phyloP scores from a whole-genome alignment of 2,797 vertebrate genomes.

The Halcyon smyrnensis region DNA sequence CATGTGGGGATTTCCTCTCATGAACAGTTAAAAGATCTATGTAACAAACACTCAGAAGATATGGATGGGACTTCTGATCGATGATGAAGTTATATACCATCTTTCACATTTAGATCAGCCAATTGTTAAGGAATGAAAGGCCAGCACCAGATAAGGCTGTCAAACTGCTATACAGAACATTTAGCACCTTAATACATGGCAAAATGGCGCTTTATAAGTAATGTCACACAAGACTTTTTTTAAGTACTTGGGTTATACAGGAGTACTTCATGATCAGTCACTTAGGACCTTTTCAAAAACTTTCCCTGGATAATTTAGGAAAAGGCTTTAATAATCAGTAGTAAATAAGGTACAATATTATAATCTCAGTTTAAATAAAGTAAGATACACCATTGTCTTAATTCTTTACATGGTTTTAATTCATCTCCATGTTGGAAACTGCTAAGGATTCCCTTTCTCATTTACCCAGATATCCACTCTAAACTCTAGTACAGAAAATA shows the following conservation, averaged over 20 bases:
- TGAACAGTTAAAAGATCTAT: neutral
- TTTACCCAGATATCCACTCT: neutral
- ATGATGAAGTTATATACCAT: neutral
- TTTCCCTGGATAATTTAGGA: neutral
- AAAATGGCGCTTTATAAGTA: neutral
- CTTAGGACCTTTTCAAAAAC: neutral
- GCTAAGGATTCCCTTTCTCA: neutral
- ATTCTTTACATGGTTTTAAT: neutral
- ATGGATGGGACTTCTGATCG: neutral
- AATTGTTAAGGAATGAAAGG: neutral
- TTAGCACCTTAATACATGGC: neutral
- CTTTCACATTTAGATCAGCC: neutral
- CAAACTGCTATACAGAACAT: neutral
- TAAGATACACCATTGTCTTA: neutral
- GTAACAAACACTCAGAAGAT: neutral
- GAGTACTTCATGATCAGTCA: neutral
- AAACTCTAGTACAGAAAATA: neutral
- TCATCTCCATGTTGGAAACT: neutral
- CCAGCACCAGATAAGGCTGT: neutral
- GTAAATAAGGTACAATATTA: neutral
- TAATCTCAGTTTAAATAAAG: neutral
- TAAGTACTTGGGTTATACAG: neutral
- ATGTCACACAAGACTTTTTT: neutral
- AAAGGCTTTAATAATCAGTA: neutral
- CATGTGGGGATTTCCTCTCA: neutral